These are phyloP conservation scores for Heterotis niloticus DNA, from an alignment of 2,113 vertebrate genomes.

Conservation along the genomic window DNA sequence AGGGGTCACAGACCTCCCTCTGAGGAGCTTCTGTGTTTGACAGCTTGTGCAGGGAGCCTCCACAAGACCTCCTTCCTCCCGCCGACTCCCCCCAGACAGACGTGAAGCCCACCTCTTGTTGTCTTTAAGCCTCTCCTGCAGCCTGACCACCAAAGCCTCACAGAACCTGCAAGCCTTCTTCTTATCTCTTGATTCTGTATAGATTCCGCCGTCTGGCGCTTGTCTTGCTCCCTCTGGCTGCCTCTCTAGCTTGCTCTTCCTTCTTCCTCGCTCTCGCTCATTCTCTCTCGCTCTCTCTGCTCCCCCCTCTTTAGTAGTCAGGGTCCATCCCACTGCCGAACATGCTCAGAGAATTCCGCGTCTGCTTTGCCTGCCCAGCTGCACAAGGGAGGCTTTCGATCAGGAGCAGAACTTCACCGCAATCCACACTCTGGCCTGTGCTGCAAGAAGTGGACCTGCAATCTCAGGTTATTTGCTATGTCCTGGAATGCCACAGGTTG, in stretches of 20 bases:
- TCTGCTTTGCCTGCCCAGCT: constrained; percentile 57
- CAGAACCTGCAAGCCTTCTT: constrained; percentile 53
- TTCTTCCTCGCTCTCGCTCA: constrained; percentile 36
- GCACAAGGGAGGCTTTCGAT: constrained; percentile 49
- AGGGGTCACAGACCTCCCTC: constrained; percentile 66
- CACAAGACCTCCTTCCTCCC: constrained; percentile 52
- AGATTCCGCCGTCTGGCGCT: constrained; percentile 56
- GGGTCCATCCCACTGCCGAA: constrained; percentile 76
- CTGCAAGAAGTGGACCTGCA: constrained; percentile 24
- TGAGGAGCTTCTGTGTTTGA: constrained; percentile 61
- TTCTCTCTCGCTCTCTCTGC: constrained; percentile 48
- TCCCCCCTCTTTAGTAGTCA: constrained; percentile 75
- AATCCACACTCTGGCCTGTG: constrained; percentile 37
- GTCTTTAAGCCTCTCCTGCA: constrained; percentile 50
- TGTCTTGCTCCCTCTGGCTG: constrained; percentile 50
- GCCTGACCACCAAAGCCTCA: constrained; percentile 46
- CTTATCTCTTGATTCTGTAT: constrained; percentile 58
- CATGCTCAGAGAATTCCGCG: constrained; percentile 36
- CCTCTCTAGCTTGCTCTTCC: neutral
- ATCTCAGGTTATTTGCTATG: constrained; percentile 16
- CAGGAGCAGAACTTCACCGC: constrained; percentile 45
- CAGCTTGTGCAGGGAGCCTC: constrained; percentile 55
- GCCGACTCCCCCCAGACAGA: constrained; percentile 51
- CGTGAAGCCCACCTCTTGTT: constrained; percentile 52
- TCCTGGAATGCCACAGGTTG: constrained; percentile 52